phyloP scores from a whole-genome alignment of 2,888 invertebrate genomes.

The Tortrix viridana region DNA sequence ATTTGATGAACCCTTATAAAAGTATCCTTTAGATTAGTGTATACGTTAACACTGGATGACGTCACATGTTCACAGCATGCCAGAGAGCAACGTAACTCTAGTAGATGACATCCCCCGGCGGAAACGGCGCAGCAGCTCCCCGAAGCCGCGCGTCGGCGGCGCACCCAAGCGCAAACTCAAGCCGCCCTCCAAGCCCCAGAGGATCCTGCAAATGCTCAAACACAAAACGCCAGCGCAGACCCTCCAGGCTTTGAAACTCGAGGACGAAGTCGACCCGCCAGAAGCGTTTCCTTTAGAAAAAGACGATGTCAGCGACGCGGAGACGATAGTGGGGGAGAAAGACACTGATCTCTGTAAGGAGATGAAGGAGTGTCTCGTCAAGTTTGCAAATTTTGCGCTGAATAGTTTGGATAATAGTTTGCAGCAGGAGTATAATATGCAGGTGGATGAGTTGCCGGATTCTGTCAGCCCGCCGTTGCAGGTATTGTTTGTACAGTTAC shows the following conservation, averaged over 20 bases:
- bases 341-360: constrained; percentile 62
- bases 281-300: constrained; percentile 23
- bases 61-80: constrained; percentile 61
- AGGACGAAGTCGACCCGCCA: constrained; percentile 58
- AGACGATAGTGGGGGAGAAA: constrained; percentile 66
- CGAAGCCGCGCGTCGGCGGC: constrained; percentile 58
- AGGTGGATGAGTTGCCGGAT: constrained; percentile 58
- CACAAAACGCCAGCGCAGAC: constrained; percentile 60
- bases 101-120: constrained; percentile 65
- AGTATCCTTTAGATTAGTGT: no score
- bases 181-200: constrained; percentile 59
- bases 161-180: constrained; percentile 68
- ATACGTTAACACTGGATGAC: no score
- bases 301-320: constrained; percentile 63
- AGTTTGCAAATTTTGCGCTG: constrained; percentile 70
- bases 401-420: constrained; percentile 50
- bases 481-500: no score
- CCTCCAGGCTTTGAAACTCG: constrained; percentile 27
- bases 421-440: constrained; percentile 46
- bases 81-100: constrained; percentile 64
- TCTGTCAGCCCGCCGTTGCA: constrained; percentile 76
- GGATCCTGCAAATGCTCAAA: constrained; percentile 68
- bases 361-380: constrained; percentile 74
- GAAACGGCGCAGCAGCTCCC: constrained; percentile 59
- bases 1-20: no score